Percentiles rank a stretch among this genome's conserved stretches.
Evolutionary conservation across 2,797 vertebrate genomes (phyloP).

Genomic region (Schizopygopsis malacanthus): DNA sequence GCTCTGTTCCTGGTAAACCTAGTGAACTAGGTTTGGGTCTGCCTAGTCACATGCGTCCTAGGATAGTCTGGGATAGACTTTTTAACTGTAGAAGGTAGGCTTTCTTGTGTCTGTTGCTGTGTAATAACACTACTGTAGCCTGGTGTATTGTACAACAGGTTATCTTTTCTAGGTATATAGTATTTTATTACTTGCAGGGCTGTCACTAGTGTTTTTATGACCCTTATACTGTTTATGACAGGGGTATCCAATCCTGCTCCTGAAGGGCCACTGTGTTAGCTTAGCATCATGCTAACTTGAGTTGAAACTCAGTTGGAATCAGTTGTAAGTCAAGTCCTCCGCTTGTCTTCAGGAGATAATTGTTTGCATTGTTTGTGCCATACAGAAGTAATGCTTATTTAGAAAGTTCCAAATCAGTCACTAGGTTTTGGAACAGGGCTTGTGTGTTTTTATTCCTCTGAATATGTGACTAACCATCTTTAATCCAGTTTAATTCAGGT

Average conservation of each 20-base stretch:
- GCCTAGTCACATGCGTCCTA: too few relatives aligned
- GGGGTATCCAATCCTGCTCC: not conserved
- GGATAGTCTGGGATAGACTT: not conserved
- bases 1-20: slow-evolving; percentile 24
- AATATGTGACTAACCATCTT: slow-evolving; percentile 25
- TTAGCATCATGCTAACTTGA: not conserved
- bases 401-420: not conserved
- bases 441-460: slow-evolving; percentile 18
- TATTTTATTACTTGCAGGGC: not conserved
- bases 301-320: not conserved
- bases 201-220: not conserved
- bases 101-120: not conserved
- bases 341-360: not conserved
- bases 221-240: not conserved
- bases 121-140: not conserved
- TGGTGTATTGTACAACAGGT: not conserved
- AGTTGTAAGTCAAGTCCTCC: not conserved
- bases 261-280: not conserved
- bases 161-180: not conserved
- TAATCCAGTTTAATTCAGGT: slow-evolving; percentile 1
- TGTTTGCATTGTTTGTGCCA: not conserved
- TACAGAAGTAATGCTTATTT: not conserved
- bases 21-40: slow-evolving; percentile 5
- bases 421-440: slow-evolving; percentile 33
- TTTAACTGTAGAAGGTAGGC: not conserved